Conservation (phyloP, 2,888 invertebrate species). For the Cheilosia variabilis region DNA sequence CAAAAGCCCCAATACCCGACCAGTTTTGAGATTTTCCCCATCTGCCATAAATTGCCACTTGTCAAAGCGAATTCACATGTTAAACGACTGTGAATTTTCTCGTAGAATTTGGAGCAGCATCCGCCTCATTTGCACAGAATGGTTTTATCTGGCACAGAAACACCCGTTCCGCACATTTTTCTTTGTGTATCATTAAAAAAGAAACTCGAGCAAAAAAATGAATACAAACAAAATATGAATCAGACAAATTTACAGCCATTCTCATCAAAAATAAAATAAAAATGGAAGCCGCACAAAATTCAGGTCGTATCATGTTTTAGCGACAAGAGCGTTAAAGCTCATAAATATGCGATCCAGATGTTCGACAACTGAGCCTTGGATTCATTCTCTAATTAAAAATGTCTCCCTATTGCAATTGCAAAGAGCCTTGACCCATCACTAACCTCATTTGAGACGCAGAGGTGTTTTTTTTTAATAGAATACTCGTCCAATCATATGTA, state of each 20-base stretch:
- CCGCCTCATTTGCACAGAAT: slow-evolving; percentile 17
- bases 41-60: background rate
- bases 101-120: background rate
- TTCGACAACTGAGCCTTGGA: background rate
- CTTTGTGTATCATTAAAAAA: slow-evolving; percentile 27
- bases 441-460: background rate
- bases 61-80: background rate
- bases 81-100: background rate
- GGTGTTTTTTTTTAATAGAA: background rate
- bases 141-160: slow-evolving; percentile 20
- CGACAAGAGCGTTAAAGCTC: background rate
- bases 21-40: too few relatives aligned
- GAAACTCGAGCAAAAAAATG: background rate
- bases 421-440: background rate
- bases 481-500: background rate
- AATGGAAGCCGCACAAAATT: background rate
- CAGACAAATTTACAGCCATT: background rate
- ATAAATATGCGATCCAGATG: background rate
- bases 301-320: background rate
- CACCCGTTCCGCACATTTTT: slow-evolving; percentile 32
- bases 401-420: background rate
- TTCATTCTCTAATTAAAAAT: background rate
- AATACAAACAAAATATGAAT: too few relatives aligned
- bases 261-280: background rate
- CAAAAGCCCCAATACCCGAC: too few relatives aligned